Conservation (phyloP, 2,113 vertebrate species). For the Taxidea taxus region DNA sequence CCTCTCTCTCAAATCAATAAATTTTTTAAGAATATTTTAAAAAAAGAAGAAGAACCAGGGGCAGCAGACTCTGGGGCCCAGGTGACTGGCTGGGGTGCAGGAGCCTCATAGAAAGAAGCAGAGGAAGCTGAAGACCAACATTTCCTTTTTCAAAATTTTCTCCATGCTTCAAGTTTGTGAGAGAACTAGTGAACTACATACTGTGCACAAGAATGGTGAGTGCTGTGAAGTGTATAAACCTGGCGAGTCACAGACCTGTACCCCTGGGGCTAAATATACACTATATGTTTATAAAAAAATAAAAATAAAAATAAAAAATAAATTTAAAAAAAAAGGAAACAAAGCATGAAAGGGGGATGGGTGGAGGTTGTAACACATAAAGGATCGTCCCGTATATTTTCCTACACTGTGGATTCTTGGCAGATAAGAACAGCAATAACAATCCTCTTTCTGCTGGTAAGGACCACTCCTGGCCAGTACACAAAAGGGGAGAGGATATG, state of each 20-base stretch:
- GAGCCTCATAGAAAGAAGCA: background rate
- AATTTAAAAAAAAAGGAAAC: too few species aligned
- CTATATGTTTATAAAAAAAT: too few species aligned
- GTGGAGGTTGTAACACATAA: rapidly evolving
- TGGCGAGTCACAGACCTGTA: too few species aligned
- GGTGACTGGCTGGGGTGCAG: rapidly evolving
- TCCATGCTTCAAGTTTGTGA: background rate
- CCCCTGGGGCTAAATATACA: too few species aligned
- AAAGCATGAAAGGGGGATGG: background rate
- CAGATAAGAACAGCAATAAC: background rate
- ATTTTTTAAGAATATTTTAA: too few species aligned
- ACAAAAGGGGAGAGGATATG: background rate
- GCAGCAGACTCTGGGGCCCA: background rate
- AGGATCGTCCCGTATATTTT: background rate
- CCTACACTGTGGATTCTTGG: background rate
- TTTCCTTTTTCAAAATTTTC: background rate
- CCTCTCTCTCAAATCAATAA: too few species aligned
- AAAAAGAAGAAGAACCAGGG: background rate
- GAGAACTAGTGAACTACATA: background rate
- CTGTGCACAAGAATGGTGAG: background rate
- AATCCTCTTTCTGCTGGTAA: background rate
- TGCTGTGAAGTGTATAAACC: too few species aligned
- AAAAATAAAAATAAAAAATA: too few species aligned
- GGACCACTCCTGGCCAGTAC: background rate
- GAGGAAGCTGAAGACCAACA: background rate